Conservation (phyloP, 2,888 invertebrate species). For the Stenchaetothrips biformis region DNA sequence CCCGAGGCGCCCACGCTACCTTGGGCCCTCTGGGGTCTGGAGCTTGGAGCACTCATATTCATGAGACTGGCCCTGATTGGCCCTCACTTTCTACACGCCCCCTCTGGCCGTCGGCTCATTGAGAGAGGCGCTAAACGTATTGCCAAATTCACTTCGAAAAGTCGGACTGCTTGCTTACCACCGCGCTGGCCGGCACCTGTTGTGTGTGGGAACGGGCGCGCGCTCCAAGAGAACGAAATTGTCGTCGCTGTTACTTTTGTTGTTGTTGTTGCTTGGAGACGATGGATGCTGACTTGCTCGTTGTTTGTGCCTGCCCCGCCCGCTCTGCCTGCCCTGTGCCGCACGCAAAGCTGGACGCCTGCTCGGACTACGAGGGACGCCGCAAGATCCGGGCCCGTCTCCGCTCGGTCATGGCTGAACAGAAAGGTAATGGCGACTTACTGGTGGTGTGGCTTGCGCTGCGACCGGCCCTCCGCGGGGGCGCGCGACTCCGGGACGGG, state of each 20-base stretch:
- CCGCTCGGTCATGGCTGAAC: constrained; percentile 78
- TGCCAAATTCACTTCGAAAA: no score
- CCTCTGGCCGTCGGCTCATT: no score
- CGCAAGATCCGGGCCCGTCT: constrained; percentile 74
- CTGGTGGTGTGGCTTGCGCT: not conserved
- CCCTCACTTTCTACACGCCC: constrained; percentile 2
- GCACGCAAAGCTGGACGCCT: constrained; percentile 66
- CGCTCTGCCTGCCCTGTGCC: not conserved
- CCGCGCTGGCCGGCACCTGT: no score
- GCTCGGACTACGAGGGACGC: constrained; percentile 82
- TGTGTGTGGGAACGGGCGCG: no score
- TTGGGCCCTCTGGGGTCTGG: not conserved
- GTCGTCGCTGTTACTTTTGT: not conserved
- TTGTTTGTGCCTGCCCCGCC: not conserved
- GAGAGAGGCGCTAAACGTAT: no score
- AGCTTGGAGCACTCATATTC: constrained; percentile 11
- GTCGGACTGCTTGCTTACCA: no score
- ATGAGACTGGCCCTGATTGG: constrained; percentile 25
- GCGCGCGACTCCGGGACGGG: not conserved
- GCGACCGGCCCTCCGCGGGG: not conserved
- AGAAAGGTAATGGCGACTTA: constrained; percentile 62
- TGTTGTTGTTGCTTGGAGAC: not conserved
- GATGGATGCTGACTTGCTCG: not conserved
- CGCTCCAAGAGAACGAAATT: no score
- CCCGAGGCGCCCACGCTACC: constrained; percentile 26